Percentiles rank a stretch among this genome's conserved stretches.
phyloP scores from a whole-genome alignment of 1,140 invertebrate species.

The Drosophila melanogaster region DNA sequence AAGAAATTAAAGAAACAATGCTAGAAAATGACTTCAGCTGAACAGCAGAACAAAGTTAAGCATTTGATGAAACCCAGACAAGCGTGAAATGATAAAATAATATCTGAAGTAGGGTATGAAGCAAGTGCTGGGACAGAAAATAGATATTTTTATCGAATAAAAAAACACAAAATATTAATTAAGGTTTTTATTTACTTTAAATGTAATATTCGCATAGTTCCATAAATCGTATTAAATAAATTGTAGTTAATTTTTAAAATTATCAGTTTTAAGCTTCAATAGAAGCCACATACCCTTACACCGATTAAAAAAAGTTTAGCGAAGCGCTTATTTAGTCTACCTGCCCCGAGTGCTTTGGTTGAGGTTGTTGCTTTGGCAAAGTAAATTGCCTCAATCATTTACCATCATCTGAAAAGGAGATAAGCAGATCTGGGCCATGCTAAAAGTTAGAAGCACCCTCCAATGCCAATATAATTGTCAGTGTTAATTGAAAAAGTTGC shows the following conservation, averaged over 20 bases:
- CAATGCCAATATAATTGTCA: slow-evolving; percentile 70
- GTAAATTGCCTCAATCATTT: slow-evolving; percentile 67
- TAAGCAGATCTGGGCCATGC: slow-evolving; percentile 44
- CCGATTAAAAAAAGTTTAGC: slow-evolving; percentile 35
- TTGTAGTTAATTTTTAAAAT: too few species aligned
- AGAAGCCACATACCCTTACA: too few species aligned
- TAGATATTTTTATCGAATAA: too few species aligned
- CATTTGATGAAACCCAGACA: slow-evolving; percentile 63
- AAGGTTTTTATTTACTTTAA: too few species aligned
- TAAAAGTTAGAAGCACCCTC: slow-evolving; percentile 67
- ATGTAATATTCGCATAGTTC: too few species aligned
- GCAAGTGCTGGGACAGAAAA: background rate
- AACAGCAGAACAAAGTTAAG: slow-evolving; percentile 59
- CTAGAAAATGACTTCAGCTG: slow-evolving; percentile 63
- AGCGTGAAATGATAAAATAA: slow-evolving; percentile 76
- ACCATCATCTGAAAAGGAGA: slow-evolving; percentile 48
- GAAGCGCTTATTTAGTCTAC: slow-evolving; percentile 48
- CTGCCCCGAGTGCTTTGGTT: slow-evolving; percentile 18
- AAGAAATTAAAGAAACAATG: slow-evolving; percentile 49
- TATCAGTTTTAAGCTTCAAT: too few species aligned
- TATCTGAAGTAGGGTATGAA: slow-evolving; percentile 28
- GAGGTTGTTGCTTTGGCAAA: slow-evolving; percentile 14
- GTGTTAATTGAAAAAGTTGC: slow-evolving; percentile 78
- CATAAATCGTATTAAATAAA: too few species aligned
- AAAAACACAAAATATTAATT: background rate